Base-by-base conservation (phyloP, 2,113 vertebrate species). In the Poecile atricapillus region DNA sequence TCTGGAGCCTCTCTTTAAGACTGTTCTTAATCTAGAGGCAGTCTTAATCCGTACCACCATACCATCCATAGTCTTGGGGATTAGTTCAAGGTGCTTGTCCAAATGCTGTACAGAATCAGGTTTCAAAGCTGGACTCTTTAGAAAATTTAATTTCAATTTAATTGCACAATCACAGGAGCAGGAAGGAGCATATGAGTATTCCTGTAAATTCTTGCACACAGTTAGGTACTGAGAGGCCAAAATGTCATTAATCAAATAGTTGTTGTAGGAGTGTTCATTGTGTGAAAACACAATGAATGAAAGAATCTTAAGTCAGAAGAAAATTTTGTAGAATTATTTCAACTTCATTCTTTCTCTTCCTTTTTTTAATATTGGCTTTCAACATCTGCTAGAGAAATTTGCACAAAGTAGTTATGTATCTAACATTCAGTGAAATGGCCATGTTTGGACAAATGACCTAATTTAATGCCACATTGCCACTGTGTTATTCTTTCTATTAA, bases 401-500 rank as follows among this genome's bases (percentile, higher is more conserved):
- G 7, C 69, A 80, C 23, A 69, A 82, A 79, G 10, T 43, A 70
- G 37, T 83, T 73, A 76, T 39, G 15, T 50, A 59, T 73, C 39
- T 67, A 69, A 65, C 23, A 69, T 68, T 71, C 31, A 85, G 55
- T 70, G 24, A 46, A 93, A 95, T 90, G 24, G 15, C 28, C 13
- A 9, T 74, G 18, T 84, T 87, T 93, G 75, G 85, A 83, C 59
- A 90, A 90, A 91, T 74, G 35, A 11, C 27, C 24, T 74, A 76
- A 83, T 93, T 83, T 88, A 90, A 93, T 94, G 70, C 22, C 58
- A 85, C 60, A 19, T 30, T 76, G 13, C 25, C 70, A 59, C 52
- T 63, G n/a, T 35, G 23, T 59, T 87, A 49, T 69, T 76, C 31
- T 76, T 89, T 94, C 59, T 95, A 39, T 87, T 76, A 93, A 83